These are phyloP conservation scores for Hoplostethus atlanticus DNA, from an alignment of 2,797 vertebrate genomes.

Conservation along the genomic window DNA sequence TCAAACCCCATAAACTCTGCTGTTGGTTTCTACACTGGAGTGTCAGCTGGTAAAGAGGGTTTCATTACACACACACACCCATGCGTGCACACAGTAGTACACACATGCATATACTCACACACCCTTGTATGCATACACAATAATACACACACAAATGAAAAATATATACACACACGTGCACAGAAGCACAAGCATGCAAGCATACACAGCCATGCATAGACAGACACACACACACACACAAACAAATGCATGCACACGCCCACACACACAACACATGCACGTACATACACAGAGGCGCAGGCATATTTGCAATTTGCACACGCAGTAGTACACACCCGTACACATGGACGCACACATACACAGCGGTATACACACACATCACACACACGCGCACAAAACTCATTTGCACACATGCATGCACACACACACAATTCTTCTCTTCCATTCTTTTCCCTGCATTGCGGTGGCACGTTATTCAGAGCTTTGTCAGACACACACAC, in stretches of 20 bases:
- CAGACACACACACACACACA: not conserved
- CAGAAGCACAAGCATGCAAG: not conserved
- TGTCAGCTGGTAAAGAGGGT: constrained; percentile 45
- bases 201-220: not conserved
- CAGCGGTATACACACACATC: constrained; percentile 1
- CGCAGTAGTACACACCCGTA: not conserved
- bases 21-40: constrained; percentile 31
- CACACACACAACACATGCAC: not conserved
- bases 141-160: not conserved
- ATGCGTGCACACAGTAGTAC: not conserved
- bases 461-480: constrained; percentile 41
- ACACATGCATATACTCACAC: not conserved
- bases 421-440: constrained; percentile 53
- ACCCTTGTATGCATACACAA: not conserved
- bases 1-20: constrained; percentile 42
- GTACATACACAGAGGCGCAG: not conserved
- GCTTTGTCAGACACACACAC: constrained; percentile 34
- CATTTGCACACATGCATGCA: constrained; percentile 3
- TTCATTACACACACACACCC: constrained; percentile 25
- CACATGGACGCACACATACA: not conserved
- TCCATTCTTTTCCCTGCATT: constrained; percentile 43
- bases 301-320: not conserved
- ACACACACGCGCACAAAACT: constrained; percentile 4
- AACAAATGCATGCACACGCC: not conserved
- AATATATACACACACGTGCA: not conserved